Evolutionary conservation across 53 echinoderm and acorn worm species (phyloP), one percentile per base, ranked within the genome.

Genomic region (Astropecten irregularis): DNA sequence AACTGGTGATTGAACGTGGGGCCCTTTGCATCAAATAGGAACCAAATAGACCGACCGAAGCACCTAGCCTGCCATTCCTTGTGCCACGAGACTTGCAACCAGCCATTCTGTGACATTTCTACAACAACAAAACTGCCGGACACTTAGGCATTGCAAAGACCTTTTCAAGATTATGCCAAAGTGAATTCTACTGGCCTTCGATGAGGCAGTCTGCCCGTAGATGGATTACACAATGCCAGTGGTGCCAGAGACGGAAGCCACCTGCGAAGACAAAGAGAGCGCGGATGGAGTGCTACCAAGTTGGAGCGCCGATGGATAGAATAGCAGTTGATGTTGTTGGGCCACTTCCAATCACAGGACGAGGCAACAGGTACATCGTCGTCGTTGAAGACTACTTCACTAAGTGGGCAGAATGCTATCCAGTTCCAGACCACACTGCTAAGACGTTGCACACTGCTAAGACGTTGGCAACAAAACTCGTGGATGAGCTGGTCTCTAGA

Each of bases 331-430:
- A 88, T 37, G 59, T 82, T 16, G 32, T 83, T 33, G 67, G 88
- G 11, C 88, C 88, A 37, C 72, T 88, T 13, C 82, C 88, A 2
- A 44, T 48, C 20, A 53, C 82, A 16, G 30, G n/a, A 13, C 29
- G 37, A 19, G 82, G 82, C 21, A 88, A 87, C 44, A 66, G 15
- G 23, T 83, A 58, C 52, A 49, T 73, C 9, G n/a, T 88, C 16
- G 74, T 83, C 22, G 49, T 88, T n/a, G 72, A 71, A 4, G 83
- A 88, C 46, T 88, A 83, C 37, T 88, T 88, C 65, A 83, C 76
- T 18, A 83, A 66, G 58, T 89, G 89, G 83, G 67, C 66, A 7
- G 83, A 89, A 65, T 74, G 60, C 9, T 89, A 77, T 32, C 61
- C 84, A 20, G 44, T 89, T 47, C 66, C 84, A 16, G 71, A 89